phyloP scores from a whole-genome alignment of 2,113 vertebrate species.

The Nanorana parkeri region DNA sequence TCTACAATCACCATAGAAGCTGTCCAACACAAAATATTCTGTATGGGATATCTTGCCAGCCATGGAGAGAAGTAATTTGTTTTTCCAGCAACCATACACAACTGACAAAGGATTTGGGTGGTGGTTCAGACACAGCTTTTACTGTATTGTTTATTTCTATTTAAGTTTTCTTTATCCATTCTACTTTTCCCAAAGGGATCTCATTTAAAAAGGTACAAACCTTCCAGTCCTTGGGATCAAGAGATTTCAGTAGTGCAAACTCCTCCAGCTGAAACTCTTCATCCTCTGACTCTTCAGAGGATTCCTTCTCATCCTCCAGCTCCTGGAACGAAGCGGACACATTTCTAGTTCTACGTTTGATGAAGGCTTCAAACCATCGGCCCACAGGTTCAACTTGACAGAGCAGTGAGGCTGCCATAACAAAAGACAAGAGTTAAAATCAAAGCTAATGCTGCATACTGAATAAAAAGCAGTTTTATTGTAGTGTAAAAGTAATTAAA shows the following conservation, averaged over 20 bases:
- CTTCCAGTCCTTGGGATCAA: constrained; percentile 99
- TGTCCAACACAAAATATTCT: too few species aligned
- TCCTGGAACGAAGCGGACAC: constrained; percentile 96
- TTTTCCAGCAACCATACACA: too few species aligned
- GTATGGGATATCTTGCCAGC: too few species aligned
- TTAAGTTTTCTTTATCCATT: too few species aligned
- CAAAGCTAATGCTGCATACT: not conserved
- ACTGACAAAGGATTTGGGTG: too few species aligned
- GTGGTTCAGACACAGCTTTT: too few species aligned
- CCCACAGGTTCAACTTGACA: constrained; percentile 95
- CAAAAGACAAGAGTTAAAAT: constrained; percentile 27
- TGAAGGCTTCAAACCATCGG: constrained; percentile 96
- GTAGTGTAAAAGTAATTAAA: too few species aligned
- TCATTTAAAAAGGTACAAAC: constrained; percentile 65
- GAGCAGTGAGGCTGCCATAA: constrained; percentile 85
- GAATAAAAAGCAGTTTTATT: not conserved
- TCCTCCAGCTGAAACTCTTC: constrained; percentile 94
- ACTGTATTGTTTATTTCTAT: too few species aligned
- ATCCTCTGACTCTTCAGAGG: constrained; percentile 92
- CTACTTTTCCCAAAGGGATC: too few species aligned
- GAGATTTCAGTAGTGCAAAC: constrained; percentile 91
- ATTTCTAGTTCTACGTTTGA: constrained; percentile 91
- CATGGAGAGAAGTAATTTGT: too few species aligned
- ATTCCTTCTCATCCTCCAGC: constrained; percentile 93
- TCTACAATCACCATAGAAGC: too few species aligned